Base-by-base conservation (phyloP, 1,140 invertebrate species). In the Adoxophyes honmai region DNA sequence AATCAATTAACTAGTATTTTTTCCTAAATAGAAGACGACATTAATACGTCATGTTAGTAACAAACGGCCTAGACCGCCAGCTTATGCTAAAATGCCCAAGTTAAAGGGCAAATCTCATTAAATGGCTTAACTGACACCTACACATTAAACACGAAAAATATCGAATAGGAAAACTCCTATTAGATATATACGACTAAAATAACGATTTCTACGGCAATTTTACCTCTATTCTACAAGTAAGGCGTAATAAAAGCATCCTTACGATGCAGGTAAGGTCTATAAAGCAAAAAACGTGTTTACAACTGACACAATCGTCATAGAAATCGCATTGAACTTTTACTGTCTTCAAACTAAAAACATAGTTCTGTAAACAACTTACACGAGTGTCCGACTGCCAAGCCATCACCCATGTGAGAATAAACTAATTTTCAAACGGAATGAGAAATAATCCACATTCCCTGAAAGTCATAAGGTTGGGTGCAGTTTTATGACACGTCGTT, bases 381-480 rank as follows among this genome's bases (percentile, higher is more conserved):
- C 80, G 85, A 73, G 79, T 81, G 75, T 88, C 85, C 81, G 83
- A 81, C 75, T 88, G 85, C 85, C 85, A 88, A 88, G 85, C 85
- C 85, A 88, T 88, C 81, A 88, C 85, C 85, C 85, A 88, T 86
- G 83, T 80, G 85, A 82, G 85, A 73, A 70, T 75, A 75, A 74
- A 85, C 82, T 81, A 78, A 78, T 83, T 78, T 77, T 63, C 71
- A 73, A 78, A 77, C 62, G 68, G 57, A 83, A 82, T 75, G 61
- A 68, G 67, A 78, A 77, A 80, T 75, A 81, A 81, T 78, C 79
- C 74, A 75, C 66, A 78, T 82, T 80, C 74, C 78, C 77, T 81
- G 81, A 63, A 68, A 75, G 73, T 68, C 42, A 48, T 48, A 56
- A 54, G 35, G 34, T 37, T 73, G 73, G 67, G 81, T 81, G 65